Evolutionary conservation across 2,888 invertebrate species (phyloP), one percentile per base, ranked within the genome.

Genomic region (Beris morrisii): DNA sequence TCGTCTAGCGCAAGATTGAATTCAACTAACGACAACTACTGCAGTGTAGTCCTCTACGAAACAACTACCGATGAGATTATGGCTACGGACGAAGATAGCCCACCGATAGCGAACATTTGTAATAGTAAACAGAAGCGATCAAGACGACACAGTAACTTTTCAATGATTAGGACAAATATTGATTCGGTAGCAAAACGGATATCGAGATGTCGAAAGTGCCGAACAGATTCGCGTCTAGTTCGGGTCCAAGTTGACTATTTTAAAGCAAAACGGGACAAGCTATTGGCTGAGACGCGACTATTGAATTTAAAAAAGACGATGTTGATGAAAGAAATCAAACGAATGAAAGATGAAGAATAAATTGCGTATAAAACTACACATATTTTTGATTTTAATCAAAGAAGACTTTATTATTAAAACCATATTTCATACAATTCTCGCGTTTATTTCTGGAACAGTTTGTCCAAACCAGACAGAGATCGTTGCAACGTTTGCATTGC

Each of bases 241-340:
- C 38, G 45, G 7, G 55, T 54, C 30, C 69, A 69, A 64, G 59
- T 69, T 55, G n/a, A 59, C 5, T 64, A 64, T 44, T 50, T 69
- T 12, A 28, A 48, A 32, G 64, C 66, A 12, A 54, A 55, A 48
- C 64, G 48, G 45, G 32, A 52, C 15, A 69, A 69, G 28, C 56
- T 69, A 6, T 30, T 66, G 32, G 48, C 28, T 13, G 66, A 69
- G 45, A 69, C 66, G n/a, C 45, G 13, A n/a, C n/a, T 69, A 22
- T 48, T 69, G 7, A 31, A 45, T n/a, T 22, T 69, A 43, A 64
- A 66, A 48, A 66, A 55, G 31, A 43, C 55, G 52, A 69, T 59
- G 64, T 22, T 69, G 11, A 31, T 58, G 38, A 22, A 38, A 13
- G 50, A 59, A 63, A 50, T 63, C 11, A 43, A 38, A 38, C 38